These are phyloP conservation scores for Yponomeuta cagnagella DNA, from an alignment of 2,888 invertebrate genomes.

Conservation along the genomic window DNA sequence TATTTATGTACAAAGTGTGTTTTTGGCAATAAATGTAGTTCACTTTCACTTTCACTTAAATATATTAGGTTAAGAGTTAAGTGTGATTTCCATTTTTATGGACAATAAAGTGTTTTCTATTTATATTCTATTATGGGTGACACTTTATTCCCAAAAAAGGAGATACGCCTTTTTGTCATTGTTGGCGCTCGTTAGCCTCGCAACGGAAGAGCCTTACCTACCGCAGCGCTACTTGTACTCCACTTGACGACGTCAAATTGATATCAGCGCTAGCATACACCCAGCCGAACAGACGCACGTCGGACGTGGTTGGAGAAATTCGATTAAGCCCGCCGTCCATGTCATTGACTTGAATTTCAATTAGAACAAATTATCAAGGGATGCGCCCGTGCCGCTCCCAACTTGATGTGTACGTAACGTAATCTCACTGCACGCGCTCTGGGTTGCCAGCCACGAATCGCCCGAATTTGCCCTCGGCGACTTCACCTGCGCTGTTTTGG, in stretches of 20 bases:
- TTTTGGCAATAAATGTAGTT: no score
- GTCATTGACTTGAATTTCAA: slow-evolving; percentile 83
- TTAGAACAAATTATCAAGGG: slow-evolving; percentile 78
- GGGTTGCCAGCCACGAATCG: not conserved
- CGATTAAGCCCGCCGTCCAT: slow-evolving; percentile 75
- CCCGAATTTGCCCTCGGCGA: slow-evolving; percentile 18
- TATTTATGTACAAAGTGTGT: no score
- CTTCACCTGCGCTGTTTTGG: no score
- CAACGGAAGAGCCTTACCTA: no score
- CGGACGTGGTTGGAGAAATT: slow-evolving; percentile 57
- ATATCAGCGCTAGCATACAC: slow-evolving; percentile 11
- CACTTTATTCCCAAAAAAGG: no score
- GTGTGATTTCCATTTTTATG: no score
- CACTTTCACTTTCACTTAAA: no score
- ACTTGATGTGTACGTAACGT: slow-evolving; percentile 67
- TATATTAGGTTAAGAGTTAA: no score
- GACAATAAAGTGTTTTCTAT: no score
- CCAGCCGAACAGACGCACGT: slow-evolving; percentile 29
- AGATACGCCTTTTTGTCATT: no score
- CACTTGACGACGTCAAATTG: slow-evolving; percentile 12
- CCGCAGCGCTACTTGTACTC: not conserved
- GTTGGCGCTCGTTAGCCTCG: no score
- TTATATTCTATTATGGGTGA: no score
- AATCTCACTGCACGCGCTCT: slow-evolving; percentile 20
- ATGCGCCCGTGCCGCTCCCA: slow-evolving; percentile 47